Evolutionary conservation across 2,113 vertebrate genomes (phyloP), one percentile per base, ranked within the genome.

Genomic region (Antechinus stuartii): DNA sequence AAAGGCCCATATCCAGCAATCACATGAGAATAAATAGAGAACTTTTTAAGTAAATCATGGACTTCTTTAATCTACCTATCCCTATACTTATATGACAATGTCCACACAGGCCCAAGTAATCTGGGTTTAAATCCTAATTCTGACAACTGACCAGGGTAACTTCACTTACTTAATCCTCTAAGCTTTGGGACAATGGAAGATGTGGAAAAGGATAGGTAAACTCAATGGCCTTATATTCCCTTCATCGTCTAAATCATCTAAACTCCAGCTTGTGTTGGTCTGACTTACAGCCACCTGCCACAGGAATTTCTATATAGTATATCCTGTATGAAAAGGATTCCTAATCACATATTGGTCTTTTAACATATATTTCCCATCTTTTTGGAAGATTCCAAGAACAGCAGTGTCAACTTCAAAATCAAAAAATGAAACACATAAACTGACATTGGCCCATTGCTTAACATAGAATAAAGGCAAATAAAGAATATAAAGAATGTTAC

Each of bases 371-470:
- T 50, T 12, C 19, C 16, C 19, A 16, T 76, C 24, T 53, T 25
- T 14, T 0, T 2, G 0, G 42, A 56, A 3, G 42, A 50, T 68
- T 56, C n/a, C 90, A 47, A 47, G 61, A 52, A 27, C 5, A 91
- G 19, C 9, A 14, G 90, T 54, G 68, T 26, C 91, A 2, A 27
- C 90, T 91, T 42, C 25, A 47, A 92, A 92, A 55, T n/a, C 50
- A 27, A 94, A 92, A 52, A 54, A 46, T 30, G 92, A 95, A 95
- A 68, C 53, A 35, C 94, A 96, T 90, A 92, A 90, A 94, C 12
- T 16, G 27, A n/a, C 11, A 16, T 84, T 6, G 56, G 16, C 26
- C 90, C 56, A 25, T 23, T 0, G 4, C 35, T 50, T 57, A 92
- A 27, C 0, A 30, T n/a, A 89, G 54, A 97, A 52, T 46, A 93